Percentiles rank a stretch among this genome's conserved stretches.
phyloP scores from a whole-genome alignment of 2,888 invertebrate species.

The Sinodicranocentrus sp. region DNA sequence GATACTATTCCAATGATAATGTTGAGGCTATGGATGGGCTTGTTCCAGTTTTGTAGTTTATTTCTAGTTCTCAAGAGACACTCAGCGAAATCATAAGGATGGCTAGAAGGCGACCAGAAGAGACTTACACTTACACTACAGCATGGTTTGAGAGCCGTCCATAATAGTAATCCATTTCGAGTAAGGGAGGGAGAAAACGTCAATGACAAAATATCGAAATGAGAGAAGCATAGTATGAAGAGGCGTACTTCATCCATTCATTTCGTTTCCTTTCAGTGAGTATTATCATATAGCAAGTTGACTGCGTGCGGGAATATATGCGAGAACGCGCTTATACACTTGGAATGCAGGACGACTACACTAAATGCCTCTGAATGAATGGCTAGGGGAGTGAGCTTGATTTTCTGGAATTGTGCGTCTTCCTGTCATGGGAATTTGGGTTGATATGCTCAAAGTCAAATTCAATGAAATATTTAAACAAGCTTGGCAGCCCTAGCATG shows the following conservation, averaged over 20 bases:
- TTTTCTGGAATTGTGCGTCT: constrained; percentile 57
- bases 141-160: constrained; percentile 37
- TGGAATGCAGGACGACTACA: neutral
- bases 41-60: too few relatives aligned
- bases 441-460: constrained; percentile 8
- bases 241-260: constrained; percentile 52
- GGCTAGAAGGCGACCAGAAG: constrained; percentile 27
- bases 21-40: too few relatives aligned
- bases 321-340: too few relatives aligned
- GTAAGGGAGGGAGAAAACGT: constrained; percentile 40
- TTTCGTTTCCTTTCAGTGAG: constrained; percentile 47
- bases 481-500: constrained; percentile 1
- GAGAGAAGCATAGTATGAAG: constrained; percentile 8
- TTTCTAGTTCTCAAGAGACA: constrained; percentile 25
- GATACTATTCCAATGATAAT: too few relatives aligned
- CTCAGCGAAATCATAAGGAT: constrained; percentile 5
- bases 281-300: neutral
- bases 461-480: constrained; percentile 1
- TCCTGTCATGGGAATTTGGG: constrained; percentile 50
- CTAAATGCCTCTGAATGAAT: constrained; percentile 34
- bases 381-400: constrained; percentile 40
- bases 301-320: too few relatives aligned
- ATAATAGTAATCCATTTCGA: constrained; percentile 49
- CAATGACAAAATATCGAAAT: constrained; percentile 56
- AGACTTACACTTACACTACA: neutral